Percentiles rank a stretch among this genome's conserved stretches.
Evolutionary conservation across 2,797 vertebrate species (phyloP).

Genomic region (Alauda arvensis): DNA sequence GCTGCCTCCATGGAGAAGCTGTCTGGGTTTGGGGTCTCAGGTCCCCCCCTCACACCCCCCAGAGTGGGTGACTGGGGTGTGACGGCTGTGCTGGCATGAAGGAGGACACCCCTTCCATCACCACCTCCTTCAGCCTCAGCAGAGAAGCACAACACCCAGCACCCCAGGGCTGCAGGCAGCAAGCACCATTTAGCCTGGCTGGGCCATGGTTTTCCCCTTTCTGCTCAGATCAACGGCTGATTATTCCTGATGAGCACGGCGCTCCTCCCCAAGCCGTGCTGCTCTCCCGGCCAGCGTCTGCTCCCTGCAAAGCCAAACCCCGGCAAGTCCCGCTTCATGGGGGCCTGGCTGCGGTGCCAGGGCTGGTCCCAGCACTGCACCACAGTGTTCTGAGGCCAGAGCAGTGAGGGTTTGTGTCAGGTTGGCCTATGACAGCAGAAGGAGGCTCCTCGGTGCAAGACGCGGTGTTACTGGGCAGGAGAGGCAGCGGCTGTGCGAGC

Average conservation of each 20-base stretch:
- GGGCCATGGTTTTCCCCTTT: background rate
- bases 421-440: constrained; percentile 33
- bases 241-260: accelerated
- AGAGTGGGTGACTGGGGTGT: background rate
- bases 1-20: background rate
- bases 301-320: background rate
- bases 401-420: constrained; percentile 49
- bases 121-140: background rate
- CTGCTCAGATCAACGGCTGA: background rate
- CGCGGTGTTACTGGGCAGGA: accelerated
- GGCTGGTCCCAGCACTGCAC: background rate
- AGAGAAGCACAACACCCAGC: background rate
- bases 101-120: background rate
- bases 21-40: background rate
- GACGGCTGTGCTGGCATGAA: background rate
- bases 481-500: background rate
- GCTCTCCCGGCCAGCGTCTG: background rate
- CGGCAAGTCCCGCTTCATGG: background rate
- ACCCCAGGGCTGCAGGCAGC: accelerated
- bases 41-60: accelerated
- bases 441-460: background rate
- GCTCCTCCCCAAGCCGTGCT: accelerated
- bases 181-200: accelerated
- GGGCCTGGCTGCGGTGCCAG: background rate
- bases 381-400: constrained; percentile 54